phyloP scores from a whole-genome alignment of 2,888 invertebrate genomes.

The Eristalis tenax region DNA sequence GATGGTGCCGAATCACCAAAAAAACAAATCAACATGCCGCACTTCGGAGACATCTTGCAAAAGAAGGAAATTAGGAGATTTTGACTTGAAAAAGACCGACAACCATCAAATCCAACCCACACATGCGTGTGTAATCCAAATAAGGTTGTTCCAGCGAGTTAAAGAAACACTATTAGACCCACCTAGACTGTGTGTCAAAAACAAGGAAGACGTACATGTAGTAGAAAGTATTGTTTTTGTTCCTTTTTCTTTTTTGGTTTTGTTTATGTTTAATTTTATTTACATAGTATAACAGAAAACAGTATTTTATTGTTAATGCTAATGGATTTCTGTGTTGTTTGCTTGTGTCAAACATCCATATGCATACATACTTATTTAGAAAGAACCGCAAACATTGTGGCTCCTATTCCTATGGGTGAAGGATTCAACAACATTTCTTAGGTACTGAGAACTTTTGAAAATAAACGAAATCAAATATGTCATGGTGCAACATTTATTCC shows the following conservation, averaged over 20 bases:
- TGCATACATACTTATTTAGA: constrained; percentile 3
- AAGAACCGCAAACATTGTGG: constrained; percentile 24
- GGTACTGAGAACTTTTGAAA: constrained; percentile 37
- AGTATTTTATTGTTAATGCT: background rate
- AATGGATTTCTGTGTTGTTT: background rate
- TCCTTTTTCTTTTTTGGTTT: background rate
- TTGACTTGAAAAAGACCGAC: background rate
- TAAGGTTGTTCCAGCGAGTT: constrained; percentile 10
- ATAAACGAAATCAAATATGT: background rate
- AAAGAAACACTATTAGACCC: background rate
- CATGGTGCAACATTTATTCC: constrained; percentile 21
- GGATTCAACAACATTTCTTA: constrained; percentile 29
- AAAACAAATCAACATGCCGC: too few species aligned
- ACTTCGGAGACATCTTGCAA: too few species aligned
- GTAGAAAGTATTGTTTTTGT: constrained; percentile 1
- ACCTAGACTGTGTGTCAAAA: constrained; percentile 1
- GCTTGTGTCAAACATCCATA: constrained; percentile 3
- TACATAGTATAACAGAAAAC: constrained; percentile 28
- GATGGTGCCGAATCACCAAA: too few species aligned
- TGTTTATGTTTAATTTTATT: constrained; percentile 26
- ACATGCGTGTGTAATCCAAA: background rate
- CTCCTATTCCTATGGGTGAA: constrained; percentile 10
- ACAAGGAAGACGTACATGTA: constrained; percentile 54
- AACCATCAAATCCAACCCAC: constrained; percentile 15
- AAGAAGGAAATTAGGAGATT: background rate